Conservation (phyloP, 1,140 invertebrate genomes). For the Drosophila prosaltans region DNA sequence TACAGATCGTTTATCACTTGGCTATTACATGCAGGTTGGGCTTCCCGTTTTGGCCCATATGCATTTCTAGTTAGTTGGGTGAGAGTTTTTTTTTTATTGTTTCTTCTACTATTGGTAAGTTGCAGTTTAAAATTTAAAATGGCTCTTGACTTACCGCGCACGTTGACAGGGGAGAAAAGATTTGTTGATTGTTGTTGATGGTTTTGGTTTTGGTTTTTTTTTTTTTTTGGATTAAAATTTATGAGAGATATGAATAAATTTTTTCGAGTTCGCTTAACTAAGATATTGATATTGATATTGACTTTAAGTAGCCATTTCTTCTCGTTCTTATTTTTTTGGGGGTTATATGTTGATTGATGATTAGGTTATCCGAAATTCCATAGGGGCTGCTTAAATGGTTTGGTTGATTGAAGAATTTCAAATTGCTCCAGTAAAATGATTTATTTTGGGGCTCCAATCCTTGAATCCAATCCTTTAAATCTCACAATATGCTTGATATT, state of each 20-base stretch:
- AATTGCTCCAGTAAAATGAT: constrained; percentile 9
- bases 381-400: constrained; percentile 39
- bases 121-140: constrained; percentile 56
- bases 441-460: constrained; percentile 34
- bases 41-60: constrained; percentile 26
- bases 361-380: constrained; percentile 31
- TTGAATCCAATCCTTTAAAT: constrained; percentile 19
- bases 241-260: constrained; percentile 52
- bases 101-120: constrained; percentile 46
- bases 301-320: constrained; percentile 18
- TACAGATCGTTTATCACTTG: constrained; percentile 51
- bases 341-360: constrained; percentile 72
- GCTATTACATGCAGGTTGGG: constrained; percentile 44
- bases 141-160: constrained; percentile 74
- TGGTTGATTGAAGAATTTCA: constrained; percentile 50
- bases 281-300: constrained; percentile 27
- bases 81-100: constrained; percentile 34
- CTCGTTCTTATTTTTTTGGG: constrained; percentile 13
- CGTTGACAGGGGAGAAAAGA: constrained; percentile 51
- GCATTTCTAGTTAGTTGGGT: constrained; percentile 42
- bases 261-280: constrained; percentile 42
- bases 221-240: constrained; percentile 22
- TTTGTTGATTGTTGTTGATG: constrained; percentile 66
- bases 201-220: constrained; percentile 35
- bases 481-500: constrained; percentile 65